Evolutionary conservation across 2,797 vertebrate genomes (phyloP).

Genomic region (Tiaroga cobitis): DNA sequence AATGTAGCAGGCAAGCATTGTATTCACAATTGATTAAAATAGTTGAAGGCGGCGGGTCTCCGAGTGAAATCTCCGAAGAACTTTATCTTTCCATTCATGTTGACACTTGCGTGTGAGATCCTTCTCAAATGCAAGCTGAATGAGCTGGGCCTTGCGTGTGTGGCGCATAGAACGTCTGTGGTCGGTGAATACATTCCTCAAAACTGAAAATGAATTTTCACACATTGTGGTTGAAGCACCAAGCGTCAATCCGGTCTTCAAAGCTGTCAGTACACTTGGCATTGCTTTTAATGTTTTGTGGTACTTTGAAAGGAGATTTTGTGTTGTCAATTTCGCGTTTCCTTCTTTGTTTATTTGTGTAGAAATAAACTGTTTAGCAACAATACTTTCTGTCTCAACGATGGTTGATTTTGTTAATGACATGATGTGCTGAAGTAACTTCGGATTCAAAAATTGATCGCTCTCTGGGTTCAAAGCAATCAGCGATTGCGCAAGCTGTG

Average conservation of each 20-base stretch:
- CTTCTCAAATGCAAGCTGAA: conserved; percentile 30
- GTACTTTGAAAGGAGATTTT: not conserved
- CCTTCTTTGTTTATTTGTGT: not conserved
- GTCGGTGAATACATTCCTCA: conserved; percentile 63
- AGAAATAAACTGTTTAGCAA: not conserved
- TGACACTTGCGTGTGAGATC: conserved; percentile 23
- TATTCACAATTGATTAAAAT: too few species aligned
- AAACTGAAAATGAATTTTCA: not conserved
- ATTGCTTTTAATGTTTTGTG: conserved; percentile 16
- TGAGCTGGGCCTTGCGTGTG: conserved; percentile 26
- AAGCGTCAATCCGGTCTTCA: conserved; percentile 39
- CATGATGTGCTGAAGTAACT: too few species aligned
- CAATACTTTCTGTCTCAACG: not conserved
- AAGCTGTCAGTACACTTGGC: not conserved
- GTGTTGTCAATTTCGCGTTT: not conserved
- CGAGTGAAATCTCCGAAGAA: conserved; percentile 43
- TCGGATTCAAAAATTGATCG: too few species aligned
- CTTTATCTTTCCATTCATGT: conserved; percentile 27
- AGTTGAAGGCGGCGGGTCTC: too few species aligned
- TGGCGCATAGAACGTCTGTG: conserved; percentile 51
- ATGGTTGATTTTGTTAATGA: too few species aligned
- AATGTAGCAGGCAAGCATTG: too few species aligned
- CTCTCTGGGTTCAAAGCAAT: too few species aligned
- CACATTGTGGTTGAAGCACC: conserved; percentile 26
- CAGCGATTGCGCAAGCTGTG: too few species aligned